Evolutionary conservation across 2,113 vertebrate genomes (phyloP), one percentile per base, ranked within the genome.

Genomic region (Pseudopodoces humilis): DNA sequence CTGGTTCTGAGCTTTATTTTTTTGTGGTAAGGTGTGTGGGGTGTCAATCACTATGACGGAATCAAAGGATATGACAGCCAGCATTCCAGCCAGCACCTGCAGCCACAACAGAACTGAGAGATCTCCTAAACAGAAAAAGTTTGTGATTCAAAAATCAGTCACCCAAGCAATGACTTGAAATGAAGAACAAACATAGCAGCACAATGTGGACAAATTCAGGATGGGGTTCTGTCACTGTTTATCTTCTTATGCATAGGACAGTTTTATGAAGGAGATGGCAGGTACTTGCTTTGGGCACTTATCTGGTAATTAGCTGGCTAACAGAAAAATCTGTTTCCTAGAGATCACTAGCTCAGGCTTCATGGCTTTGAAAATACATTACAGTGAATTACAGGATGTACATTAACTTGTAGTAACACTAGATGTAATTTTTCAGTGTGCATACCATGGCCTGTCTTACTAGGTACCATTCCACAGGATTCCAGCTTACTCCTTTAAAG

Each of bases 231-330:
- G 91, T 67, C 88, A 90, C 43, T 60, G 23, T 6, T 92, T 79
- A 88, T 84, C 37, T 91, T 72, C n/a, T 75, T 37, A 47, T 56
- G 65, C 43, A 23, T 4, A 69, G 70, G 39, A 84, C 35, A 93
- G 70, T 43, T 70, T 90, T 77, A 71, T 44, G 87, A 91, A 96
- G 76, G 67, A 83, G 92, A 77, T 88, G 81, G 77, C 82, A 94
- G 78, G 88, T 91, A 84, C 74, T 95, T 89, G 92, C 68, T 87
- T 90, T 85, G 92, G 59, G 84, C 82, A 89, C 59, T 69, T 63
- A 30, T 30, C 35, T 83, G 91, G 62, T 84, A 95, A 96, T 91
- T 93, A 92, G 88, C 37, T 83, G 82, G 82, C 50, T 92, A 96
- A 95, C 39, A 75, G 23, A 83, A 15, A 72, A 84, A 96, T 67